Evolutionary conservation across 2,113 vertebrate species (phyloP), one percentile per base, ranked within the genome.

Genomic region (Aix galericulata): DNA sequence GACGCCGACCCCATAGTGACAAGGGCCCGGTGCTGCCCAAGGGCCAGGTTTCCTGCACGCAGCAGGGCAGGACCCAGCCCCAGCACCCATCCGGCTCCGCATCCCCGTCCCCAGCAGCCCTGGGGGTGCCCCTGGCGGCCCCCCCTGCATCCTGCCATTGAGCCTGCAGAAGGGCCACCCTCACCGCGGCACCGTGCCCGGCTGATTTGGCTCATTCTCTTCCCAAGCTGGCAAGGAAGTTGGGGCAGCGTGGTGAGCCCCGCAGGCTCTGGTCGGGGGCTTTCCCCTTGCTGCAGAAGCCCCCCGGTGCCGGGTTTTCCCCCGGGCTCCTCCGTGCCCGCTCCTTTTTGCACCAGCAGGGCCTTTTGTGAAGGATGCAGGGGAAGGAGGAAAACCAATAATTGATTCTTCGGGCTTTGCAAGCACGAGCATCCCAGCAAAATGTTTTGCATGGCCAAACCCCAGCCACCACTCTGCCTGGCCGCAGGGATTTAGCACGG

Each of bases 401-500:
- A 48, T 34, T 85, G 42, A 93, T 94, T 94, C 91, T 94, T 58
- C 0, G 16, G 1, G 8, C 17, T 72, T 92, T 90, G 88, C 88
- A 69, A 68, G 34, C 2, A 1, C 38, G 2, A 42, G 40, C 14
- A 1, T 7, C 16, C 2, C 12, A 2, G 17, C 31, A 86, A 2
- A 42, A 53, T 5, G 4, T 73, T 44, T 62, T 6, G 58, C 71
- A 7, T 3, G 2, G 75, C n/a, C 4, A 26, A 73, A 64, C 40
- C 9, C 71, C 5, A 1, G 64, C 68, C 31, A 7, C 8, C 20
- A 1, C 73, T 10, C 5, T 25, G 74, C 75, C 17, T 1, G 31
- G 31, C 5, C 0, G 0, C 0, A 6, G 64, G 50, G 14, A 1
- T 0, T 13, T 0, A 25, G 89, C 75, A 11, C 40, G 2, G 3